A percentile compares a stretch with the other conserved stretches of the same genome.
These are phyloP conservation scores for Prietella phreatophila DNA, from an alignment of 2,113 vertebrate genomes.

Conservation along the genomic window DNA sequence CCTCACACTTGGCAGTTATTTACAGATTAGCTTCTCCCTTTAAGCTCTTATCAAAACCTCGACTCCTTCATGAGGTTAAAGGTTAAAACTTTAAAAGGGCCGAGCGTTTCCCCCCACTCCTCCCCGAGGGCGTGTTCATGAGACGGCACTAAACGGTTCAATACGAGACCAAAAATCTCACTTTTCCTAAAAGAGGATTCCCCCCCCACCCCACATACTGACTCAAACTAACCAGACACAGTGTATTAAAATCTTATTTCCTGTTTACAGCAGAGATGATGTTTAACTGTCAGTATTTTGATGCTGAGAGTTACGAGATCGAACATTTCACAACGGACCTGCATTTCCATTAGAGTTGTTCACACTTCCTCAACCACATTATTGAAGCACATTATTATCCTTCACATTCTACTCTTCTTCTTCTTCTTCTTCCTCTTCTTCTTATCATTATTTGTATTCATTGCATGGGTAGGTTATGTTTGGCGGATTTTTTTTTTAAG, in stretches of 20 bases:
- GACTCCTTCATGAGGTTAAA: constrained; percentile 22
- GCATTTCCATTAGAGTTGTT: background rate
- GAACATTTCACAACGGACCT: background rate
- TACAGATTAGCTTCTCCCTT: constrained; percentile 44
- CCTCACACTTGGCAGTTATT: constrained; percentile 40
- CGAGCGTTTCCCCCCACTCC: background rate
- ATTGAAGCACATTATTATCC: no score
- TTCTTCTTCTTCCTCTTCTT: background rate
- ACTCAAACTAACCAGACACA: background rate
- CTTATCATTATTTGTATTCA: background rate
- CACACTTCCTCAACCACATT: background rate
- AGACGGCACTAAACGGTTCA: background rate
- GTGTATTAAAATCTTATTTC: background rate
- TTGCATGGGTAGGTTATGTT: background rate
- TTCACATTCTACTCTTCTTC: background rate
- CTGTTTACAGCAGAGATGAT: background rate
- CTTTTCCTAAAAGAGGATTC: background rate
- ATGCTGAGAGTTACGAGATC: background rate
- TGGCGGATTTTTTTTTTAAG: background rate
- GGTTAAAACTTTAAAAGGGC: background rate
- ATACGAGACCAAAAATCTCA: background rate
- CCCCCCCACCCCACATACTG: background rate
- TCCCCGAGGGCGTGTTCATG: background rate
- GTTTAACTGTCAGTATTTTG: background rate
- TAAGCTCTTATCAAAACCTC: background rate